Evolutionary conservation across 2,797 vertebrate genomes (phyloP).

Genomic region (Xyrichtys novacula): DNA sequence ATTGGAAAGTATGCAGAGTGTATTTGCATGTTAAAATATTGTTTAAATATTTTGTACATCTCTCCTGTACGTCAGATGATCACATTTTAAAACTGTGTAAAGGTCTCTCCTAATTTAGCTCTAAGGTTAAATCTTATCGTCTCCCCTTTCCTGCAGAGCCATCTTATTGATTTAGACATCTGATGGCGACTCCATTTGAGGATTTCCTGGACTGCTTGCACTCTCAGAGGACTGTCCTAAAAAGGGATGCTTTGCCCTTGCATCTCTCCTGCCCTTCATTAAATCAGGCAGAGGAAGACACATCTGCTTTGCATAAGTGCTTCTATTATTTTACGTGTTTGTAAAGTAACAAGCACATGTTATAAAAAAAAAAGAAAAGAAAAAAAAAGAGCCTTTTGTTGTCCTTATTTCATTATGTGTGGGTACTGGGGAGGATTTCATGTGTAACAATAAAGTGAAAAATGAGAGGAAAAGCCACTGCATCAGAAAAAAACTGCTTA

Average conservation of each 20-base stretch:
- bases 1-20: not conserved
- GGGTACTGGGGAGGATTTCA: not conserved
- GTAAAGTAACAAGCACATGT: slow-evolving; percentile 11
- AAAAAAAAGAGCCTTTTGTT: no score
- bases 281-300: slow-evolving; percentile 29
- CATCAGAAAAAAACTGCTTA: slow-evolving; percentile 12
- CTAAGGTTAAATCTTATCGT: slow-evolving; percentile 36
- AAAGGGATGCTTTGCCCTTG: slow-evolving; percentile 31
- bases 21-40: slow-evolving; percentile 7
- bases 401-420: slow-evolving; percentile 1
- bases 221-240: slow-evolving; percentile 43
- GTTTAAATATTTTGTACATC: not conserved
- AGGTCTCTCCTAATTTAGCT: slow-evolving; percentile 1
- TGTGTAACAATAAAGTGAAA: not conserved
- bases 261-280: slow-evolving; percentile 29
- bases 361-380: no score
- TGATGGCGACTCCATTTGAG: slow-evolving; percentile 21
- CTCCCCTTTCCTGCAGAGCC: slow-evolving; percentile 39
- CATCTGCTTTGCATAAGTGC: not conserved
- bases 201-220: slow-evolving; percentile 40
- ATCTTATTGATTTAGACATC: slow-evolving; percentile 51
- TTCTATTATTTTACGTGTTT: slow-evolving; percentile 21
- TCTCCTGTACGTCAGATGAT: not conserved
- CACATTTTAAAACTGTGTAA: not conserved
- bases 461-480: no score